Base-by-base conservation (phyloP, 2,113 vertebrate genomes). In the Hystrix brachyura region DNA sequence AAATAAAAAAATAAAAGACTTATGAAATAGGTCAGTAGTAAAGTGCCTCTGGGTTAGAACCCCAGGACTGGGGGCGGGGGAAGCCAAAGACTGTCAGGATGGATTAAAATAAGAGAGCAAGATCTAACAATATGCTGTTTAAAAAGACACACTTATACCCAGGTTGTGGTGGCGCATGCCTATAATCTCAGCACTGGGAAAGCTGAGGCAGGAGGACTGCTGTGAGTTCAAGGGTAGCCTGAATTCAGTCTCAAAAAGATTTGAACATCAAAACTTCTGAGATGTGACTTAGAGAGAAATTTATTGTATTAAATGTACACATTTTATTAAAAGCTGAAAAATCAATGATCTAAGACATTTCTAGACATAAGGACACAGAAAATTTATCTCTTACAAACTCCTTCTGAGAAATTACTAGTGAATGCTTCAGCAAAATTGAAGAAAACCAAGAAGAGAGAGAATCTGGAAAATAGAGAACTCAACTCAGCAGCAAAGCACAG, bases 391-490 rank as follows among this genome's bases (percentile, higher is more conserved):
- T 78, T 60, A 60, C 6, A 95, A 95, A 57, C 5, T 8, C 29
- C 12, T 65, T 69, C 48, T 38, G 27, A 34, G 76, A 74, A 95
- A 81, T 81, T 67, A 86, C 48, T 27, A 10, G 48, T 95, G 62
- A 69, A 48, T 78, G 6, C 25, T 95, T 74, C 43, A 81, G 51
- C 48, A 82, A 90, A 90, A 93, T 7, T 23, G 27, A 25, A 43
- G 25, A 65, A 17, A 86, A 43, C 55, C 1, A 72, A 84, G 48
- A 64, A 51, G 89, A 79, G 71, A 59, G 0, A 34, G 19, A 80
- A 89, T 80, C 27, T 90, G 32, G 34, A 72, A 95, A 95, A 92
- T 3, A 90, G 21, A 93, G 48, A 48, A 17, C 55, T 71, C 38
- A 65, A 48, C 57, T 82, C 23, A 93, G 48, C 43, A 95, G 53